phyloP scores from a whole-genome alignment of 2,113 vertebrate species.

The Oryzias melastigma region DNA sequence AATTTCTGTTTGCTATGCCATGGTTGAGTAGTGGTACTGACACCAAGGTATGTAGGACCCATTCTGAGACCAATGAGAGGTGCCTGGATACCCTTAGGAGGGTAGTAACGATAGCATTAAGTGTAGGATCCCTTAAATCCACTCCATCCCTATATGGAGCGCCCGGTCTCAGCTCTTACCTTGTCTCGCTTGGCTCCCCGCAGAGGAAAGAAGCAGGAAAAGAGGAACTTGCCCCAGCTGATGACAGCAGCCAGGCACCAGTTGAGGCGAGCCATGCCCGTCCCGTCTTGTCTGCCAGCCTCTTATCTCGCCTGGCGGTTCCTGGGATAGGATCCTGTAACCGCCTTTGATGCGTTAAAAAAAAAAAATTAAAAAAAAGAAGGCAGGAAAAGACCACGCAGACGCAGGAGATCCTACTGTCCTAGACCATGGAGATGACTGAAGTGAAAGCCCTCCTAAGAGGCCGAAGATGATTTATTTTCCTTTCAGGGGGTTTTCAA shows the following conservation, averaged over 20 bases:
- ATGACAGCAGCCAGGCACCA: constrained; percentile 87
- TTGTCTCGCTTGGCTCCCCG: constrained; percentile 74
- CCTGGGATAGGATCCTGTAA: constrained; percentile 52
- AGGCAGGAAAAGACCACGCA: constrained; percentile 29
- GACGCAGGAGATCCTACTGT: constrained; percentile 33
- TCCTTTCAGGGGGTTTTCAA: constrained; percentile 23
- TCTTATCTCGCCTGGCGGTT: constrained; percentile 46
- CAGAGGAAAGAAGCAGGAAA: constrained; percentile 85
- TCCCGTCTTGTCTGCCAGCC: constrained; percentile 64
- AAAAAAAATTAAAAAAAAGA: constrained; percentile 26
- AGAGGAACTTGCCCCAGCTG: constrained; percentile 88
- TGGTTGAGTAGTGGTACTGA: constrained; percentile 12
- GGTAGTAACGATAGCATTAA: constrained; percentile 19
- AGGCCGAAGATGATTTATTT: constrained; percentile 30
- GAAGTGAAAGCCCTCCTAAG: constrained; percentile 28
- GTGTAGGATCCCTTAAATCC: constrained; percentile 23
- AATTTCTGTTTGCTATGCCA: constrained; percentile 18
- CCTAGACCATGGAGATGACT: constrained; percentile 27
- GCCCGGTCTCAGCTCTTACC: constrained; percentile 65
- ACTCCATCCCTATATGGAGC: constrained; percentile 4
- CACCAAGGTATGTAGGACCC: constrained; percentile 21
- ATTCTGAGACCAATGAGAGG: constrained; percentile 10
- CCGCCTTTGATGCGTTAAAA: constrained; percentile 2
- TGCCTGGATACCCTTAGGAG: constrained; percentile 1
- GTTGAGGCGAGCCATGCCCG: constrained; percentile 83